Evolutionary conservation across 2,113 vertebrate species (phyloP), one percentile per base, ranked within the genome.

Genomic region (Corydoras maculifer): DNA sequence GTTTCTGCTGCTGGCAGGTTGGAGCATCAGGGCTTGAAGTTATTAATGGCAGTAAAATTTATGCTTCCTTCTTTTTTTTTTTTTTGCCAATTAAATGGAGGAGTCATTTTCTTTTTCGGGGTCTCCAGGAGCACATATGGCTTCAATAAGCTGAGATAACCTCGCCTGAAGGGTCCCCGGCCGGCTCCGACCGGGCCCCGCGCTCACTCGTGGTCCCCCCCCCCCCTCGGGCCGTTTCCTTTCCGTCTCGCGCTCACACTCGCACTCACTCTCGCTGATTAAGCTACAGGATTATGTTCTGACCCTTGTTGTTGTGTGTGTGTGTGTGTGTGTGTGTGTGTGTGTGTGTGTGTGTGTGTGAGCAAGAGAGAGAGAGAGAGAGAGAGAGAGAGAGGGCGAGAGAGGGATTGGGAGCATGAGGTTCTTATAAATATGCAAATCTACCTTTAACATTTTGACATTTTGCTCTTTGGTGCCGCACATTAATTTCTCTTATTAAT

Each of bases 41-140:
- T 93, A 95, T 93, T 95, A 93, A 94, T 92, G 89, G 91, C 89
- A 93, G 93, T 96, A 94, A 95, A 95, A 96, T 91, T 93, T 95
- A 96, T 94, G 92, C 92, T 95, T 95, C 94, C 94, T 94, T 91
- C 91, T 95, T 25, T 25, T 25, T 25, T 25, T 25, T 92, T 92
- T 92, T 74, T 62, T 70, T 73, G 87, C 91, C 92, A 94, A 93
- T 95, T 96, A 95, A 94, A 90, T 84, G 84, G 87, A 84, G 87
- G 87, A 91, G 87, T 77, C 79, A 86, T 79, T 81, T 79, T 83
- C 79, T 78, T 82, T 81, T 82, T 78, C 79, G 85, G 86, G 83
- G 89, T 88, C 86, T 86, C 88, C 82, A 85, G 69, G 72, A 78
- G 81, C 85, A 88, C 94, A 97, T 91, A 93, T 97, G 94, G 89